phyloP scores from a whole-genome alignment of 2,888 invertebrate species.

The Eledone cirrhosa region DNA sequence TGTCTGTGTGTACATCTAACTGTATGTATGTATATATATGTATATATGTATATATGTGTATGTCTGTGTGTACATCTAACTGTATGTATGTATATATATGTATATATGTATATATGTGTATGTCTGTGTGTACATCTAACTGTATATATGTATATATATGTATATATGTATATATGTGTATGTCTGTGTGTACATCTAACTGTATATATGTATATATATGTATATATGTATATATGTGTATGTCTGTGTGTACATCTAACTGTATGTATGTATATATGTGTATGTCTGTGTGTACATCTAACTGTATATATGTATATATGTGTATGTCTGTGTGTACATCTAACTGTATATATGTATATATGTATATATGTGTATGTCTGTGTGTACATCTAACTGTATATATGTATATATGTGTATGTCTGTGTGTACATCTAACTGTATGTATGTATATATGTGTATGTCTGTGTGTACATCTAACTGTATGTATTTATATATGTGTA shows the following conservation, averaged over 20 bases:
- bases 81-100: too few species aligned
- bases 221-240: slow-evolving; percentile 21
- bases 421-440: too few species aligned
- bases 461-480: too few species aligned
- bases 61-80: too few species aligned
- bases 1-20: too few species aligned
- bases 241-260: slow-evolving; percentile 26
- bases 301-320: slow-evolving; percentile 8
- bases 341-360: neutral
- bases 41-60: too few species aligned
- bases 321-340: too few species aligned
- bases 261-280: too few species aligned
- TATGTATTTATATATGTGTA: too few species aligned
- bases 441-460: too few species aligned
- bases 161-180: slow-evolving; percentile 26
- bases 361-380: neutral
- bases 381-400: neutral
- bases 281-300: neutral
- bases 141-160: slow-evolving; percentile 26
- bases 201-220: slow-evolving; percentile 27
- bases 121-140: slow-evolving; percentile 21
- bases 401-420: neutral
- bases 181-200: slow-evolving; percentile 23
- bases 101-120: slow-evolving; percentile 27
- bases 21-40: too few species aligned